A percentile compares a stretch with the other conserved stretches of the same genome.
These are phyloP conservation scores for Drosophila suzukii DNA, from an alignment of 1,140 invertebrate genomes.

Conservation along the genomic window DNA sequence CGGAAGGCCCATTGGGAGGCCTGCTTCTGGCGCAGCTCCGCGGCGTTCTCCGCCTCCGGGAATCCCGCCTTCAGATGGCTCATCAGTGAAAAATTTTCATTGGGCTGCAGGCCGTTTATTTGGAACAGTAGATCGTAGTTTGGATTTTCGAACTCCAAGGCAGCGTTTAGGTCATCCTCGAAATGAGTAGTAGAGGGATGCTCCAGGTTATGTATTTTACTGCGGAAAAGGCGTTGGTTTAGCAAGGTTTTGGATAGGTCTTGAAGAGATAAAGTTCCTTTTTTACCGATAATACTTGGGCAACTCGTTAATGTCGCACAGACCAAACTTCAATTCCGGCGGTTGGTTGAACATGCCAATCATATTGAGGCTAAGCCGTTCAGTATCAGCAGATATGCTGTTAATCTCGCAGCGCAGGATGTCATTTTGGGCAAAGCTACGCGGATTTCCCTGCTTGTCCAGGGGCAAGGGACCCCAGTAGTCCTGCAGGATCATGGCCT, in stretches of 20 bases:
- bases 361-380: conserved; percentile 95
- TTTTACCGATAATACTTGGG: conserved; percentile 94
- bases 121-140: conserved; percentile 87
- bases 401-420: conserved; percentile 94
- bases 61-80: conserved; percentile 89
- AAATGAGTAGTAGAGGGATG: conserved; percentile 84
- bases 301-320: conserved; percentile 93
- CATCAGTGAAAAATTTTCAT: conserved; percentile 89
- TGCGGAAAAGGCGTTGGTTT: not conserved
- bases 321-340: conserved; percentile 90
- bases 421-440: conserved; percentile 92
- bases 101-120: conserved; percentile 68
- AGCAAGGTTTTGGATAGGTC: not conserved
- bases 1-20: conserved; percentile 95
- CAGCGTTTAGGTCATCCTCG: conserved; percentile 93
- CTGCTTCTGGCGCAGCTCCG: conserved; percentile 93
- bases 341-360: conserved; percentile 90
- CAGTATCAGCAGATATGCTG: conserved; percentile 93
- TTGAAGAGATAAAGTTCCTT: not conserved
- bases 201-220: conserved; percentile 51
- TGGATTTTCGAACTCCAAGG: conserved; percentile 95
- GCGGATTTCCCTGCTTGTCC: conserved; percentile 92
- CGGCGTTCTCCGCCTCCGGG: conserved; percentile 91
- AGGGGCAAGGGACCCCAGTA: conserved; percentile 59
- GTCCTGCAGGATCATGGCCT: conserved; percentile 65